A percentile compares a stretch with the other conserved stretches of the same genome.
Evolutionary conservation across 2,797 vertebrate species (phyloP).

Genomic region (Cyclopterus lumpus): DNA sequence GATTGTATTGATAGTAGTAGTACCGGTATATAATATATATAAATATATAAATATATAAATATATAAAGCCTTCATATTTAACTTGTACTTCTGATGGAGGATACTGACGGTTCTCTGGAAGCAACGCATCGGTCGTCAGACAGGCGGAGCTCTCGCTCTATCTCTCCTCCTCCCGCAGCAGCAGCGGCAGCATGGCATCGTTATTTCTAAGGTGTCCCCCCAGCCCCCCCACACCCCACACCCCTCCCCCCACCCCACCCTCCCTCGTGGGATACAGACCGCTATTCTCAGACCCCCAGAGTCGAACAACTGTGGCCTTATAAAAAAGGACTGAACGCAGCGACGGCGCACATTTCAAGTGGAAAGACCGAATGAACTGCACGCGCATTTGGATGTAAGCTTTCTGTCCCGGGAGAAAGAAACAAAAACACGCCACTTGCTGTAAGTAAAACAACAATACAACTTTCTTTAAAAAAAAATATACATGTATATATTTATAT

Average conservation of each 20-base stretch:
- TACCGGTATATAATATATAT: no score
- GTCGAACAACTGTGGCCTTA: slow-evolving; percentile 57
- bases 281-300: slow-evolving; percentile 60
- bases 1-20: no score
- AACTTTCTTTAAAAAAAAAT: slow-evolving; percentile 50
- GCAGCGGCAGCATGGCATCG: slow-evolving; percentile 32
- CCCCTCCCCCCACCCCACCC: no score
- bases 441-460: slow-evolving; percentile 54
- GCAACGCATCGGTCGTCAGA: slow-evolving; percentile 17
- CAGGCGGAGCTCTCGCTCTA: slow-evolving; percentile 77
- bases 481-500: no score
- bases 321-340: slow-evolving; percentile 34
- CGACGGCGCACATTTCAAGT: slow-evolving; percentile 31
- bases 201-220: slow-evolving; percentile 60
- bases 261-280: slow-evolving; percentile 63
- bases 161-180: neutral
- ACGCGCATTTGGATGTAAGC: slow-evolving; percentile 32
- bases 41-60: no score
- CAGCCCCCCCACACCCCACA: no score
- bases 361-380: slow-evolving; percentile 27
- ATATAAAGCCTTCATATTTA: no score
- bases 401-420: neutral
- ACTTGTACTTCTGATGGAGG: neutral
- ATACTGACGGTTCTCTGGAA: neutral
- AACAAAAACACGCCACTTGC: slow-evolving; percentile 2